These are phyloP conservation scores for Nasua narica DNA, from an alignment of 2,797 vertebrate genomes.

Conservation along the genomic window DNA sequence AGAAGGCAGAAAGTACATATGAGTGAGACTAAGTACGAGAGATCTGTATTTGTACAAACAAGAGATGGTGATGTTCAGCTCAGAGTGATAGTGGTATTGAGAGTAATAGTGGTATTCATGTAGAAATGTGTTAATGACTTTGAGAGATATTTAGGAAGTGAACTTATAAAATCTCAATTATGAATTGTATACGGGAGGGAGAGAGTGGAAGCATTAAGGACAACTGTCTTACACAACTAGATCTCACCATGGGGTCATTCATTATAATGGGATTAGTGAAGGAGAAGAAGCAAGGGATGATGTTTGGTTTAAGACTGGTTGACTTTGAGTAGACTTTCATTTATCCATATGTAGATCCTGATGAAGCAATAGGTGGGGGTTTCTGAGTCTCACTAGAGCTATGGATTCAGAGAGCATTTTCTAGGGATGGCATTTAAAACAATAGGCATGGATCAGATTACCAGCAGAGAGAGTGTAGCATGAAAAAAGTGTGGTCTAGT, in stretches of 20 bases:
- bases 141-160: neutral
- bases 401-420: neutral
- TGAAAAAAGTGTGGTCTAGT: neutral
- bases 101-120: too few species aligned
- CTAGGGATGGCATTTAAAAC: neutral
- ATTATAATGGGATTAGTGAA: neutral
- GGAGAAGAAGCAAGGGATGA: neutral
- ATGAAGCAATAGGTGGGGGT: neutral
- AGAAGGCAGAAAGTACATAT: neutral
- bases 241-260: neutral
- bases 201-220: neutral
- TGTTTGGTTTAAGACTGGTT: neutral
- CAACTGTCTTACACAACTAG: neutral
- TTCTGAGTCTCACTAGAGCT: neutral
- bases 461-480: neutral
- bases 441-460: neutral
- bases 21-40: neutral
- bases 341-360: neutral
- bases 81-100: neutral
- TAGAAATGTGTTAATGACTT: neutral
- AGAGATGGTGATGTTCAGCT: neutral
- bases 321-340: neutral
- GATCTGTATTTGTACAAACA: neutral
- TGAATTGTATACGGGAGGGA: neutral
- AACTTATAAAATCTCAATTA: neutral